A percentile compares a stretch with the other conserved stretches of the same genome.
Conservation (phyloP, 2,797 vertebrate species). For the Merluccius polli region DNA sequence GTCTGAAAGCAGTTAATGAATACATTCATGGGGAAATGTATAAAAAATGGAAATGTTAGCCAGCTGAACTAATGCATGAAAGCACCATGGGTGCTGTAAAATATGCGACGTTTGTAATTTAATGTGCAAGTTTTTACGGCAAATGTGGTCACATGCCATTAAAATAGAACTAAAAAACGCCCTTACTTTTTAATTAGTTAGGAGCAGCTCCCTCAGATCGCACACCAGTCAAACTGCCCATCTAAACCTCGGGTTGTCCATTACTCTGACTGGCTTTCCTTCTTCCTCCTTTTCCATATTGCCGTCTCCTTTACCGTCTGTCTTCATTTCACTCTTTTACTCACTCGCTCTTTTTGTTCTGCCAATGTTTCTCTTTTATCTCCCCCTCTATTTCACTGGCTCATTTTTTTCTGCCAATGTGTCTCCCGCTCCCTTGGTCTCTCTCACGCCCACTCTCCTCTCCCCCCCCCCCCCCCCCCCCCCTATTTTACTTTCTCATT, state of each 20-base stretch:
- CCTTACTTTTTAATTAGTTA: neutral
- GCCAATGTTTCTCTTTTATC: neutral
- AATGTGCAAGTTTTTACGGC: neutral
- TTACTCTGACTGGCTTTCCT: slow-evolving; percentile 45
- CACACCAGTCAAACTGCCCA: neutral
- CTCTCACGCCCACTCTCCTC: slow-evolving; percentile 9
- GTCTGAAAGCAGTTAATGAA: neutral
- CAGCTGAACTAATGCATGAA: neutral
- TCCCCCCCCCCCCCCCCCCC: no score
- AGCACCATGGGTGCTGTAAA: neutral
- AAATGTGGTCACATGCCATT: neutral
- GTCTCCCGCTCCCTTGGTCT: neutral
- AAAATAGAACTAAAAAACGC: neutral
- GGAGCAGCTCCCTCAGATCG: neutral
- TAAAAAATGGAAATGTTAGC: neutral
- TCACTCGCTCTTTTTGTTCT: neutral
- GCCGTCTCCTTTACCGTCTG: neutral
- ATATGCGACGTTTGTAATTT: neutral
- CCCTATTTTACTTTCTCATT: neutral
- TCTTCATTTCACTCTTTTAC: neutral
- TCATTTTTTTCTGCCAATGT: neutral
- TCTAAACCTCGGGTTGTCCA: neutral
- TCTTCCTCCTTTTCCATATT: slow-evolving; percentile 12
- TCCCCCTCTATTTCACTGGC: neutral
- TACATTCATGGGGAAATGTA: neutral